Evolutionary conservation across 2,113 vertebrate genomes (phyloP).

Genomic region (Chlamydotis undulata): DNA sequence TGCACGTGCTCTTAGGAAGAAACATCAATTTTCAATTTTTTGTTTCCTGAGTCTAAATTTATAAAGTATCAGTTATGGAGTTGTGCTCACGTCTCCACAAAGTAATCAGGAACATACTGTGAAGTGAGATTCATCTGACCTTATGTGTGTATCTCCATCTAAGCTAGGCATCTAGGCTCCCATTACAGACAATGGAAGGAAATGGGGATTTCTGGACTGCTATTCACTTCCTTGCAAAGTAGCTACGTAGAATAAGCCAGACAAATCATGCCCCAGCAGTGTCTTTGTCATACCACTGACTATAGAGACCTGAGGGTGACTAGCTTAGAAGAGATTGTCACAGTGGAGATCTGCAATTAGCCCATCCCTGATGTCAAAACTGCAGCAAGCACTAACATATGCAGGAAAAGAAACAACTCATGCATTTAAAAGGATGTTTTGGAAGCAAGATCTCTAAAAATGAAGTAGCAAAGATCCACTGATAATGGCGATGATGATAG

Average conservation of each 20-base stretch:
- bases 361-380: background rate
- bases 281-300: background rate
- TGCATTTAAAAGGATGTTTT: background rate
- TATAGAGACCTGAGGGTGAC: background rate
- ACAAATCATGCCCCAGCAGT: background rate
- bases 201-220: background rate
- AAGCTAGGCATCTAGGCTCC: background rate
- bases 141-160: background rate
- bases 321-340: background rate
- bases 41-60: background rate
- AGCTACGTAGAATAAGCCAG: background rate
- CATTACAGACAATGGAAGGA: background rate
- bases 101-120: background rate
- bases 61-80: background rate
- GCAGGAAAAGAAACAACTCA: background rate
- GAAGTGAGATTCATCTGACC: background rate
- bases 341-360: background rate
- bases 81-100: background rate
- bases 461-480: background rate
- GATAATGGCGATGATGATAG: background rate
- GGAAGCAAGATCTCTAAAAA: background rate
- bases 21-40: background rate
- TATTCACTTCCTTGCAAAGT: background rate
- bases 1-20: background rate
- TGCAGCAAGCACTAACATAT: background rate